Evolutionary conservation across 2,113 vertebrate genomes (phyloP).

Genomic region (Callospermophilus lateralis): DNA sequence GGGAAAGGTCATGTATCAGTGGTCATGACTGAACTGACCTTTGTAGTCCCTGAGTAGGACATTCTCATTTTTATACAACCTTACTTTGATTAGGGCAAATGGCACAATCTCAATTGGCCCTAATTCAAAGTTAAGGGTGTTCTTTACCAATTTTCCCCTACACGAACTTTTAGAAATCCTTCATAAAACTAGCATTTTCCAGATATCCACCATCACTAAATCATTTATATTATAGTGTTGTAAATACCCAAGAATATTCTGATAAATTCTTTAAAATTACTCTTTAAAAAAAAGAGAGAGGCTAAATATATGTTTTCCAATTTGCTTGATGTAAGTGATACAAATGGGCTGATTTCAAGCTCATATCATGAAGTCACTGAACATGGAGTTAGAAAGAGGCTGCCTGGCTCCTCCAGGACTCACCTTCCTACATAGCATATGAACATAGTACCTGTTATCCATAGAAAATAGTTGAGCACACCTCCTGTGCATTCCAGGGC

Average conservation of each 20-base stretch:
- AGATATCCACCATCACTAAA: not conserved
- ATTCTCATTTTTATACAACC: too few species aligned
- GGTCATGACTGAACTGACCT: not conserved
- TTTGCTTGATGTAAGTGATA: not conserved
- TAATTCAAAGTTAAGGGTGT: not conserved
- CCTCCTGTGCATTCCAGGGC: not conserved
- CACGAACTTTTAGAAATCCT: not conserved
- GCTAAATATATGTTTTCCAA: not conserved
- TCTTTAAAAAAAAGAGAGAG: not conserved
- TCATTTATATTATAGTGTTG: not conserved
- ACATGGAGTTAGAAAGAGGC: not conserved
- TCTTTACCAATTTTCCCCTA: not conserved
- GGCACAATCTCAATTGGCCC: fast-evolving
- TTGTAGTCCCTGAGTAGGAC: not conserved
- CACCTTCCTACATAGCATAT: too few species aligned
- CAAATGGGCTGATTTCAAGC: not conserved
- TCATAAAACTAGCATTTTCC: not conserved
- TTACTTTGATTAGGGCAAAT: not conserved
- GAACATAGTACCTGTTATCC: not conserved
- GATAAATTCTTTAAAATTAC: not conserved
- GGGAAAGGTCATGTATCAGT: fast-evolving
- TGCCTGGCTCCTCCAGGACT: not conserved
- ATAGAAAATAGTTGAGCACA: too few species aligned
- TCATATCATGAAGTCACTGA: too few species aligned
- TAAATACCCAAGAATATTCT: not conserved